Base-by-base conservation (phyloP, 2,888 invertebrate genomes). In the Charanyca ferruginea region DNA sequence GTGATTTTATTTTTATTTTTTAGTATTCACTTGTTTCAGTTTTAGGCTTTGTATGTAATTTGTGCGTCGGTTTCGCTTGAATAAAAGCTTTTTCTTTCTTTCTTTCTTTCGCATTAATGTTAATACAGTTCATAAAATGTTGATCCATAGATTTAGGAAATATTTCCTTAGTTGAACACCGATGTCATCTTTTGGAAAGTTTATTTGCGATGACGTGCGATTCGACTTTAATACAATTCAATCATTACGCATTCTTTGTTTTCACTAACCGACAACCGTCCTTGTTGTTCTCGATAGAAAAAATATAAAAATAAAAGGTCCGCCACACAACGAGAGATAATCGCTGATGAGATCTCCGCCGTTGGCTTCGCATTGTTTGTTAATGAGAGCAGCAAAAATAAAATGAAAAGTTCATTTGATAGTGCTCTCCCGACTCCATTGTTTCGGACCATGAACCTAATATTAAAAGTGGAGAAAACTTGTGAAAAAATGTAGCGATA, bases 341-440 rank as follows among this genome's bases (percentile, higher is more conserved):
- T 92, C 92, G 83, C 83, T 87, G 91, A 93, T 91, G 90, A 87
- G 90, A 93, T 94, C 91, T 89, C 81, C 73, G 81, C 83, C 80
- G 82, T 82, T 80, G 85, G 85, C 87, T 89, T 89, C 86, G 89
- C 89, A 94, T 93, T 94, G 93, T 94, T 94, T 93, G 93, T 90
- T 92, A 93, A 94, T 93, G 92, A 92, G 91, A 90, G 85, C 87
- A 81, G 71, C 71, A 82, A 84, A 88, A 89, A 89, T 85, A 90
- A 91, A 90, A 89, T 87, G 86, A 87, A 89, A 32, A 87, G 81
- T 73, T 85, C 84, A 84, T 86, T 89, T 86, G 85, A 87, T 89
- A 87, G 84, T 85, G 83, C 84, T 80, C 85, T 83, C 83, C 81
- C 80, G 78, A 75, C 74, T 76, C 85, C 85, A 87, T 87, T 88